These are phyloP conservation scores for Otolemur garnettii DNA, from an alignment of 2,113 vertebrate genomes.

Conservation along the genomic window DNA sequence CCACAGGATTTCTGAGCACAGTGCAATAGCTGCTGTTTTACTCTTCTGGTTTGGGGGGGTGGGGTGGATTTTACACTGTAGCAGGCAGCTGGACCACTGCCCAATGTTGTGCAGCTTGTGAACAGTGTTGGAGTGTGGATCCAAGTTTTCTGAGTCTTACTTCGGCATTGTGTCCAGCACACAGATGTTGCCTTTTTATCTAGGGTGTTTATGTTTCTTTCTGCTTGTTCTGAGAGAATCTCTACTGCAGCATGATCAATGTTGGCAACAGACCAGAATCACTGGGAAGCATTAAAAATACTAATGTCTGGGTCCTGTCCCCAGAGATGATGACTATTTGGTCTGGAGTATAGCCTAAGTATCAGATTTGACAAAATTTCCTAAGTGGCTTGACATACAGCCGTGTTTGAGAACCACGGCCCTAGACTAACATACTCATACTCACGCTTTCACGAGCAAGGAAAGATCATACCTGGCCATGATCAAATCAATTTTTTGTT, in stretches of 20 bases:
- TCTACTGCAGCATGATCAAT: neutral
- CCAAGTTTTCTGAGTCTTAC: neutral
- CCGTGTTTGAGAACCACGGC: neutral
- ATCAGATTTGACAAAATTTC: constrained; percentile 1
- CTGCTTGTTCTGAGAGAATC: neutral
- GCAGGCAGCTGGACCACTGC: neutral
- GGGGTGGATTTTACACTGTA: neutral
- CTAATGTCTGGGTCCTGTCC: neutral
- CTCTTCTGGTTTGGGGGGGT: neutral
- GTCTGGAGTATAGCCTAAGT: neutral
- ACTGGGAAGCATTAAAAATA: constrained; percentile 16
- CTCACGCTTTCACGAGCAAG: neutral
- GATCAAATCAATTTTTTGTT: neutral
- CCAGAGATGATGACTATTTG: constrained; percentile 36
- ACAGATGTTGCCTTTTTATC: constrained; percentile 53
- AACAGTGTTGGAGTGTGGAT: neutral
- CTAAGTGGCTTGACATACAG: neutral
- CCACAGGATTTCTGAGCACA: neutral
- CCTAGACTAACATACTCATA: neutral
- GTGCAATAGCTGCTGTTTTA: neutral
- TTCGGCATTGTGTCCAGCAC: constrained; percentile 24
- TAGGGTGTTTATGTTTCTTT: constrained; percentile 14
- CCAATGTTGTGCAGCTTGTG: neutral
- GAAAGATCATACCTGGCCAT: neutral
- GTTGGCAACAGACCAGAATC: neutral